phyloP scores from a whole-genome alignment of 2,113 vertebrate genomes.

The Telmatochromis sp. region DNA sequence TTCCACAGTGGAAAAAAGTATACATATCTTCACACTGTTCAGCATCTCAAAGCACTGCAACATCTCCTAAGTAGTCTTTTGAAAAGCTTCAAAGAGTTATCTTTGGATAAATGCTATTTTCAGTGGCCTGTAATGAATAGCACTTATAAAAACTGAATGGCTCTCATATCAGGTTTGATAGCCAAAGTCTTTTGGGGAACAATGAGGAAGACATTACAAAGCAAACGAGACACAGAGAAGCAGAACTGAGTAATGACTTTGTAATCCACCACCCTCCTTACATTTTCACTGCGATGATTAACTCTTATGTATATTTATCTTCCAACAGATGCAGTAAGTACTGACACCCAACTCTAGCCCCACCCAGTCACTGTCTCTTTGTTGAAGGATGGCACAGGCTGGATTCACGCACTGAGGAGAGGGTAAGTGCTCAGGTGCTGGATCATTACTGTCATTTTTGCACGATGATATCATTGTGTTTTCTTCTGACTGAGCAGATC shows the following conservation, averaged over 20 bases:
- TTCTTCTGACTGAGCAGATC: conserved; percentile 3
- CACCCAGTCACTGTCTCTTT: conserved; percentile 25
- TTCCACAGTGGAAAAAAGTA: conserved; percentile 11
- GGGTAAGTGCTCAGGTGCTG: conserved; percentile 16
- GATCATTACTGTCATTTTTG: conserved; percentile 36
- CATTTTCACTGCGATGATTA: conserved; percentile 20
- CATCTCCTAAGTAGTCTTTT: conserved; percentile 36
- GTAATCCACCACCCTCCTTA: conserved; percentile 42
- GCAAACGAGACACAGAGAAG: conserved; percentile 19
- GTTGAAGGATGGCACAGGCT: background rate
- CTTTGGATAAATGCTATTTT: conserved; percentile 53
- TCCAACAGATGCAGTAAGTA: conserved; percentile 1
- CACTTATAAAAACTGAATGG: conserved; percentile 51
- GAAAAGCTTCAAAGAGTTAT: conserved; percentile 44
- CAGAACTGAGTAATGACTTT: conserved; percentile 49
- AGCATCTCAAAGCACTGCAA: conserved; percentile 1
- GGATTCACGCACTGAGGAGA: conserved; percentile 13
- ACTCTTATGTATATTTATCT: conserved; percentile 25
- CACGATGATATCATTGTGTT: conserved; percentile 26
- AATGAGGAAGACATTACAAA: conserved; percentile 56
- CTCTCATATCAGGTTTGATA: conserved; percentile 54
- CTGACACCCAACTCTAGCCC: conserved; percentile 33
- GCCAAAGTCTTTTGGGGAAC: conserved; percentile 50
- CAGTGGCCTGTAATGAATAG: conserved; percentile 49
- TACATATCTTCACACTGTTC: conserved; percentile 17